Evolutionary conservation across 1,140 invertebrate genomes (phyloP), one percentile per base, ranked within the genome.

Genomic region (Drosophila tropicalis): DNA sequence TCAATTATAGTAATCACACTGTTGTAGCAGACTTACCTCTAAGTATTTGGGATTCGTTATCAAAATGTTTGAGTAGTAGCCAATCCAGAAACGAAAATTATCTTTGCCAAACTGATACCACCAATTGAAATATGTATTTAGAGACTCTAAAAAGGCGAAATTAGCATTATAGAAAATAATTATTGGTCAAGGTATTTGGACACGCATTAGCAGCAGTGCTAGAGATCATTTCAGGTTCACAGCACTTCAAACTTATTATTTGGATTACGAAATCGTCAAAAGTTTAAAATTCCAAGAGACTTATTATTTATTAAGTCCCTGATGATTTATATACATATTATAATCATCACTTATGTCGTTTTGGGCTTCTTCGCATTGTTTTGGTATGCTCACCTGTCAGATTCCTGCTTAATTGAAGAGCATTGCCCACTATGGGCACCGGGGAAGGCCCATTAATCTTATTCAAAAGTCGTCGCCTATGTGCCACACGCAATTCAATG

Each of bases 1-100:
- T 4, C 5, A 13, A 12, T 32, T 17, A 0, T 2, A 34, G 5
- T 29, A 25, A 25, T 25, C 22, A 6, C 19, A 25, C 19, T 39
- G 6, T 2, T 13, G 13, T 1, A 0, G 12, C 0, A 12, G 9
- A 63, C 56, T 55, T 55, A 92, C 91, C 73, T 92, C 91, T 9
- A 92, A 5, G 39, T 89, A 79, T 41, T 91, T 90, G 6, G 66
- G 57, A 32, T 90, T 83, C 5, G 78, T 63, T 5, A 92, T 40
- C 2, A 89, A 7, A 2, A 92, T 29, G 44, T 87, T 90, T n/a
- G 68, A 55, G 60, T 87, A 77, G 9, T 77, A 74, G 1, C 89
- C 91, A 34, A 90, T 81, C 78, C 80, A 90, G 12, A 91, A 70
- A 3, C 73, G 60, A 34, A 39, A 91, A 56, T 91, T 91, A 15